Evolutionary conservation across 2,888 invertebrate species (phyloP), one percentile per base, ranked within the genome.

Genomic region (Eilema griseolum): DNA sequence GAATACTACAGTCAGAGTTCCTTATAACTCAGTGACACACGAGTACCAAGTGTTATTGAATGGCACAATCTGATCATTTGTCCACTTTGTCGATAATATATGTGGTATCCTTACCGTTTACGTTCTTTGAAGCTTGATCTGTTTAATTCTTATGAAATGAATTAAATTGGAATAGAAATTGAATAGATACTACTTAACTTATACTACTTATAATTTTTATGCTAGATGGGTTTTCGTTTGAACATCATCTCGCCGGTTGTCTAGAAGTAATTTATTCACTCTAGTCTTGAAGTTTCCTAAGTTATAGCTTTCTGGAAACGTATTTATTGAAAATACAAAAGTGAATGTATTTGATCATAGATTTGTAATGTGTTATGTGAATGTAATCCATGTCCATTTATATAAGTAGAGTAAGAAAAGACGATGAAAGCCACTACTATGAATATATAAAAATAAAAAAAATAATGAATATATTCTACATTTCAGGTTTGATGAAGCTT

Each of bases 401-500:
- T 4, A 12, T 37, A 12, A 37, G 1, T 37, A 37, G 12, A 37
- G 37, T 14, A 37, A 37, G 1, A 37, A 37, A 37, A 37, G 12
- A 3, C 12, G 8, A 37, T 12, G 12, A 37, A 37, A 11, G 37
- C 1, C 37, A 2, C 2, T 10, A 4, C 8, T 8, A 12, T 37
- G 11, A 37, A 37, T 12, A 37, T 7, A 33, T 8, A 8, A 33
- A 4, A 3, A 28, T 3, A 28, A 28, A 41, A 41, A 41, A 41
- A 3, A 41, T 16, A 41, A 41, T 16, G 16, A 14, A 41, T 41
- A 41, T 41, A 16, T 52, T 24, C 4, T 59, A 41, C n/a, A 31
- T 63, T 16, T 12, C 76, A 95, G 95, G 70, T 94, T 94, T 79
- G 88, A 93, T 81, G 88, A 90, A 75, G 79, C 77, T 1, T 94